phyloP scores from a whole-genome alignment of 1,140 invertebrate genomes.

The Brachionus rotundiformis region DNA sequence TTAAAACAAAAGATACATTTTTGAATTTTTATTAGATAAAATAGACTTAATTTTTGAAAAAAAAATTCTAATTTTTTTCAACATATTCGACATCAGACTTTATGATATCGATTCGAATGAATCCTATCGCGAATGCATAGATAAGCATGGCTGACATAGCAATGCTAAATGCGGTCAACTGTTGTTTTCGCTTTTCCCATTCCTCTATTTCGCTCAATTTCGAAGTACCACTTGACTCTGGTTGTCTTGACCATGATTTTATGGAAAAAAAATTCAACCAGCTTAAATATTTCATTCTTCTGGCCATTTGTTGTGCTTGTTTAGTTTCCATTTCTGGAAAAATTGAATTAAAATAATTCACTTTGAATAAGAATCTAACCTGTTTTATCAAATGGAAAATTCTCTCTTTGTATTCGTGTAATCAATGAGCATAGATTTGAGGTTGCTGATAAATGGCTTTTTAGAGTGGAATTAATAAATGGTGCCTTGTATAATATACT shows the following conservation, averaged over 20 bases:
- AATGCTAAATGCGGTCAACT: not conserved
- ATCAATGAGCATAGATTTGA: constrained; percentile 37
- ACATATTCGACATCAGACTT: constrained; percentile 18
- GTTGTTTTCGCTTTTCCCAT: constrained; percentile 37
- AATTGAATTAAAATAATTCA: not conserved
- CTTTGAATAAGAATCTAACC: not conserved
- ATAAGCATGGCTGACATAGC: constrained; percentile 30
- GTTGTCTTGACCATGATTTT: not conserved
- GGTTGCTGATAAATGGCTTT: not conserved
- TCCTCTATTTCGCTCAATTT: constrained; percentile 15
- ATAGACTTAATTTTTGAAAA: not conserved
- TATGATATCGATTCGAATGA: constrained; percentile 38
- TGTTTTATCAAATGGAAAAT: constrained; percentile 24
- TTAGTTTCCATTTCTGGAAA: not conserved
- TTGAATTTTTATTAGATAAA: constrained; percentile 6
- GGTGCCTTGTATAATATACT: constrained; percentile 23
- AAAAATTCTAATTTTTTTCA: constrained; percentile 24
- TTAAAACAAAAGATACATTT: not conserved
- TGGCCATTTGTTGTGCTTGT: not conserved
- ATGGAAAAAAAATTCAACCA: constrained; percentile 29
- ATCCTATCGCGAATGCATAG: constrained; percentile 42
- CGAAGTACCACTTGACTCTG: not conserved
- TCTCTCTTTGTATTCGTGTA: constrained; percentile 25
- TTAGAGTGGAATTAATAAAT: constrained; percentile 9
- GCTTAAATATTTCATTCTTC: not conserved